Conservation (phyloP, 2,888 invertebrate genomes). For the Pristionchus japonicus region DNA sequence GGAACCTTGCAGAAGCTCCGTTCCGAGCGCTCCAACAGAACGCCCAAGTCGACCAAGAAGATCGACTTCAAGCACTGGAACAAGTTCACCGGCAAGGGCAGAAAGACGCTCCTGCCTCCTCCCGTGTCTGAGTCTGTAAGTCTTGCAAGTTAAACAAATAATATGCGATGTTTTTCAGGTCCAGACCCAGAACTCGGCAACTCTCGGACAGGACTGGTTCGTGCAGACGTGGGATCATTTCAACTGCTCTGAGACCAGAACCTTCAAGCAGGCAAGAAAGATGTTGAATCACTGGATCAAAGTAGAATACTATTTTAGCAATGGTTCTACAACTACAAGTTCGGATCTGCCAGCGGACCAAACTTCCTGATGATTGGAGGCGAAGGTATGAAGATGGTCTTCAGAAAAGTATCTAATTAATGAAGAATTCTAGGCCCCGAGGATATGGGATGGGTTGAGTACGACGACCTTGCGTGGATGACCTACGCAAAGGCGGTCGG, state of each 20-base stretch:
- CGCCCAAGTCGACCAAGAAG: not conserved
- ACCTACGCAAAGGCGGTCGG: constrained; percentile 81
- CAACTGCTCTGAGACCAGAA: constrained; percentile 52
- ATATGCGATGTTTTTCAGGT: not conserved
- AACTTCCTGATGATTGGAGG: constrained; percentile 88
- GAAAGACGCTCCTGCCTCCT: not conserved
- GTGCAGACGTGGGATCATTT: constrained; percentile 57
- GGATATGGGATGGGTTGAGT: constrained; percentile 74
- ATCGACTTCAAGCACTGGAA: constrained; percentile 25
- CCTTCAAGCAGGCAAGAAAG: constrained; percentile 54
- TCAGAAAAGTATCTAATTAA: not conserved
- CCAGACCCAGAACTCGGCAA: not conserved
- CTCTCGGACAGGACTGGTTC: not conserved
- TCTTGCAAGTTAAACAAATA: not conserved
- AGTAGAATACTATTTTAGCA: not conserved
- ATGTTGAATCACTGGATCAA: not conserved
- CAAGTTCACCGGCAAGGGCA: constrained; percentile 28
- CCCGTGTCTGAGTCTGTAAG: not conserved
- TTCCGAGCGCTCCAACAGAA: not conserved
- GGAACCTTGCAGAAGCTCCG: not conserved
- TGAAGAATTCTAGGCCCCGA: constrained; percentile 74
- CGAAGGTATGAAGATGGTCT: not conserved
- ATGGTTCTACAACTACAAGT: constrained; percentile 31
- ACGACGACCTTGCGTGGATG: constrained; percentile 73
- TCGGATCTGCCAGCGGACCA: constrained; percentile 80